Percentiles rank a stretch among this genome's conserved stretches.
These are phyloP conservation scores for Pterobdella sp. DNA, from an alignment of 2,888 invertebrate species.

Conservation along the genomic window DNA sequence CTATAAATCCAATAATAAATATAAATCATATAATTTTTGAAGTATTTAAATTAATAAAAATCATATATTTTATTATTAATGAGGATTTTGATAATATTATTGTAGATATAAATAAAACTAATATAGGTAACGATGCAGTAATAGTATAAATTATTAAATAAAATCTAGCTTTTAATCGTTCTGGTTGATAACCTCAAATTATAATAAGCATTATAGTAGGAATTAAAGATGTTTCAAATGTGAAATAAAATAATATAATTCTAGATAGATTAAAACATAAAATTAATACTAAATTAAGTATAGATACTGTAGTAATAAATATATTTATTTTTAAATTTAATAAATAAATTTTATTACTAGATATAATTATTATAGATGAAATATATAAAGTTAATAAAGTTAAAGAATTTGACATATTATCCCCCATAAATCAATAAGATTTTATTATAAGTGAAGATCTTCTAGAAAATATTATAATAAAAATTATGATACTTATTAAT, in stretches of 20 bases:
- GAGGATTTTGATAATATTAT: background rate
- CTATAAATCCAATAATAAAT: conserved; percentile 61
- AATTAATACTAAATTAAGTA: conserved; percentile 49
- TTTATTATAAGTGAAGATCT: conserved; percentile 52
- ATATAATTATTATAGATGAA: conserved; percentile 58
- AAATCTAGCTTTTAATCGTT: conserved; percentile 61
- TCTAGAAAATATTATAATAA: conserved; percentile 6
- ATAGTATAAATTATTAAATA: conserved; percentile 68
- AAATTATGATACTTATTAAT: background rate
- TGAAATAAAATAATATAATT: conserved; percentile 64
- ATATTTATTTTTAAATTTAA: conserved; percentile 52
- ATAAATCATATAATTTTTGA: background rate
- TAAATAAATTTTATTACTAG: conserved; percentile 55
- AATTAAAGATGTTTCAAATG: conserved; percentile 64
- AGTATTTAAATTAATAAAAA: background rate
- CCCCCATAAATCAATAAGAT: conserved; percentile 34
- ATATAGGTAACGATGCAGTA: conserved; percentile 62
- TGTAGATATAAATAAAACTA: conserved; percentile 41
- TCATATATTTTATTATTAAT: background rate
- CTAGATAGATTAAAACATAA: conserved; percentile 58
- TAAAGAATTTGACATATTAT: conserved; percentile 57
- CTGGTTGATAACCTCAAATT: conserved; percentile 63
- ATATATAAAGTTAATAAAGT: conserved; percentile 58
- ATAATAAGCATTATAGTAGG: conserved; percentile 63
- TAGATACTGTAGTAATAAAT: conserved; percentile 37